Evolutionary conservation across 2,113 vertebrate genomes (phyloP).

Genomic region (Myocastor coypus): DNA sequence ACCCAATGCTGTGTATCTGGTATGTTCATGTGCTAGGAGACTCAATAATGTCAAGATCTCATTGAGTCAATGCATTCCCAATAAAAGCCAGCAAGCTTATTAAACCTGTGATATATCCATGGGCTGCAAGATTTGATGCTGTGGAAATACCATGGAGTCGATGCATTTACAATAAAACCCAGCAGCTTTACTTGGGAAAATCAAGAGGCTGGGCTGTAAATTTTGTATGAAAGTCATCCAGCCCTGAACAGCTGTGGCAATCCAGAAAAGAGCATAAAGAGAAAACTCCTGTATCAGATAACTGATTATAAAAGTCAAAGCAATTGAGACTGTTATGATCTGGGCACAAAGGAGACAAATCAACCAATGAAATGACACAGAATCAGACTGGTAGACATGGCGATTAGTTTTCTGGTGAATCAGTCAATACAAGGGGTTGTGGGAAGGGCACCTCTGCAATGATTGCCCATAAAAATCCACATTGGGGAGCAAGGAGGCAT

Average conservation of each 20-base stretch:
- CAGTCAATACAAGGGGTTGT: background rate
- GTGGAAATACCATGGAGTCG: too few species aligned
- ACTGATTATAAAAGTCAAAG: too few species aligned
- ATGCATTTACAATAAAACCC: background rate
- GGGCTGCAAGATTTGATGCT: background rate
- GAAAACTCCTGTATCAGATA: too few species aligned
- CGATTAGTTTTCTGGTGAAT: background rate
- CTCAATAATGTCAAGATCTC: background rate
- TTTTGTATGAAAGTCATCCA: background rate
- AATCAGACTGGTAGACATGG: background rate
- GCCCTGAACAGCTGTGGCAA: rapidly evolving
- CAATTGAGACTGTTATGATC: background rate
- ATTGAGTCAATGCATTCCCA: background rate
- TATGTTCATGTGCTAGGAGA: background rate
- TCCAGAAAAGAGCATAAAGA: background rate
- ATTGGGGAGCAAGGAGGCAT: background rate
- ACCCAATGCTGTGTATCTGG: background rate
- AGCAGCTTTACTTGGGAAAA: rapidly evolving
- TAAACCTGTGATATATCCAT: background rate
- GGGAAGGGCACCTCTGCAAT: background rate
- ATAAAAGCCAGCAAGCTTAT: background rate
- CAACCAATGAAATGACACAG: background rate
- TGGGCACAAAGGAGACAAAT: background rate
- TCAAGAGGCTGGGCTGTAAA: background rate
- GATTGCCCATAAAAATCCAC: background rate